phyloP scores from a whole-genome alignment of 1,140 invertebrate genomes.

The Penaeus vannamei region DNA sequence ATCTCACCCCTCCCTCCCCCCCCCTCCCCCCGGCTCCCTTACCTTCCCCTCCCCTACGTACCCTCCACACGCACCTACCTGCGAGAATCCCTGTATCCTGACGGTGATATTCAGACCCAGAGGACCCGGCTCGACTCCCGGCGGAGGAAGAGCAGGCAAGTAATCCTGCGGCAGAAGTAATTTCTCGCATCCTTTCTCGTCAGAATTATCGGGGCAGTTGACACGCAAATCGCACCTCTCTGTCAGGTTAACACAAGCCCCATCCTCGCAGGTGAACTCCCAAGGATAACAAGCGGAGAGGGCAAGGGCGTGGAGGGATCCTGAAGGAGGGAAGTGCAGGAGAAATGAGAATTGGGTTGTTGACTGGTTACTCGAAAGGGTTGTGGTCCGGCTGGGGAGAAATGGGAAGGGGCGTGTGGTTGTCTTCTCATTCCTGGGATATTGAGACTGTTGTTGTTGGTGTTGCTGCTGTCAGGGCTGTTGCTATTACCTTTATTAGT shows the following conservation, averaged over 20 bases:
- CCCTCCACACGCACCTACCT: neutral
- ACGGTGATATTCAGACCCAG: neutral
- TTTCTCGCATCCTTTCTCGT: slow-evolving; percentile 6
- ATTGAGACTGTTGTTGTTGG: no score
- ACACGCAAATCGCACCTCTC: neutral
- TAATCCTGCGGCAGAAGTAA: neutral
- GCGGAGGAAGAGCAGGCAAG: neutral
- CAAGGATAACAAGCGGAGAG: slow-evolving; percentile 37
- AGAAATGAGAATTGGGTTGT: neutral
- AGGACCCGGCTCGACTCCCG: slow-evolving; percentile 17
- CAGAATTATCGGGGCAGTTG: neutral
- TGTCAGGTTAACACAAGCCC: neutral
- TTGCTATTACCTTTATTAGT: no score
- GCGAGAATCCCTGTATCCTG: neutral
- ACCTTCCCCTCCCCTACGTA: no score
- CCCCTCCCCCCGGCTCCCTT: no score
- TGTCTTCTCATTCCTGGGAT: no score
- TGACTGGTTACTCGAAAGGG: no score
- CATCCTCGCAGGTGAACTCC: slow-evolving; percentile 39
- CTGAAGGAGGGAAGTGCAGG: neutral
- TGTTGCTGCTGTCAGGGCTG: no score
- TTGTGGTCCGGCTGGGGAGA: neutral
- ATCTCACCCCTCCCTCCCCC: no score
- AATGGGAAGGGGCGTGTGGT: neutral
- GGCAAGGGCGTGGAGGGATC: neutral